These are phyloP conservation scores for Tupaia tana DNA, from an alignment of 2,113 vertebrate genomes.

Conservation along the genomic window DNA sequence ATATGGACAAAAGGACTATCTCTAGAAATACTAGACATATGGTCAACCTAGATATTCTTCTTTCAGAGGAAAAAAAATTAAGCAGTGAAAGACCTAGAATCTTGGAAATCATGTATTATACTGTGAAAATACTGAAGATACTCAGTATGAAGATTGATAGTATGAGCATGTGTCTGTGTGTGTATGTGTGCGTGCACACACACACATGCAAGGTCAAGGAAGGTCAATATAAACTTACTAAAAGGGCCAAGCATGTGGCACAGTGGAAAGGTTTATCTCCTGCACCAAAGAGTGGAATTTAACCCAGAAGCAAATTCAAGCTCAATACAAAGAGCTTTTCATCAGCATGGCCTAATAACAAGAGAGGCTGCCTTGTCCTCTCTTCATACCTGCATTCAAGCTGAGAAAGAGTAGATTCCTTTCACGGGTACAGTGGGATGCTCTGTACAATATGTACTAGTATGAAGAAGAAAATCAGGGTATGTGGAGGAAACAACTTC, in stretches of 20 bases:
- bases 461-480: no score
- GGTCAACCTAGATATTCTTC: not conserved
- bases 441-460: not conserved
- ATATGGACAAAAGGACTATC: not conserved
- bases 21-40: not conserved
- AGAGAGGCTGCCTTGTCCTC: not conserved
- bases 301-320: not conserved
- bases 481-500: no score
- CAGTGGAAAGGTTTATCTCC: not conserved
- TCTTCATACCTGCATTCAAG: not conserved
- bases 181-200: not conserved
- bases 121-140: not conserved
- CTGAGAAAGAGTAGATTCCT: not conserved
- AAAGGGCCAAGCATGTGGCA: not conserved
- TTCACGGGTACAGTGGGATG: not conserved
- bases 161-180: not conserved
- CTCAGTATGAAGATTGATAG: not conserved
- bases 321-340: not conserved
- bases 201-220: not conserved
- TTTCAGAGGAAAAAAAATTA: slow-evolving; percentile 8
- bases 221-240: not conserved
- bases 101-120: not conserved
- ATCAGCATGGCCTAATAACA: not conserved
- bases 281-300: not conserved
- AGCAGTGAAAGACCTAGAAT: not conserved